Percentiles rank a stretch among this genome's conserved stretches.
phyloP scores from a whole-genome alignment of 2,113 vertebrate species.

The Nyctibius bracteatus region DNA sequence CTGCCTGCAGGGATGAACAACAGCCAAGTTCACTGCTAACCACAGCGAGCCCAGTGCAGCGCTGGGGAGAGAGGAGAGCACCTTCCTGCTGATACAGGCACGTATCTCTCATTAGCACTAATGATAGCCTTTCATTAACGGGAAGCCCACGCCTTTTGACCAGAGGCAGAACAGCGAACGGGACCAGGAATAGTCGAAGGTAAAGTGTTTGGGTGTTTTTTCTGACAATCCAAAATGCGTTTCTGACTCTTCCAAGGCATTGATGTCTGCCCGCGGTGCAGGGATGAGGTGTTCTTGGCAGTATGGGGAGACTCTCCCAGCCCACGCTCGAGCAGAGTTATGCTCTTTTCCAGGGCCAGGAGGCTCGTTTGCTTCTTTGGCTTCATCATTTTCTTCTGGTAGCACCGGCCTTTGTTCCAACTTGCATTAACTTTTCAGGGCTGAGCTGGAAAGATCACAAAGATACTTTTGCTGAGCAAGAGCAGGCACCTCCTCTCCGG shows the following conservation, averaged over 20 bases:
- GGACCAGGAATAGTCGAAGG: neutral
- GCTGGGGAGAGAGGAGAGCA: neutral
- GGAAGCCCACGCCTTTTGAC: neutral
- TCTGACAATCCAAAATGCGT: neutral
- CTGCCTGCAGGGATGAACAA: rapidly evolving
- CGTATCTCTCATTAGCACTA: neutral
- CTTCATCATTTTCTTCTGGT: neutral
- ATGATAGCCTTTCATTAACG: neutral
- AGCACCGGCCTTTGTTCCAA: neutral
- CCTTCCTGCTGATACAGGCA: neutral
- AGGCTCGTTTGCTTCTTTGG: slow-evolving; percentile 18
- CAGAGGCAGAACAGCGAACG: rapidly evolving
- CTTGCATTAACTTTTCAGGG: neutral
- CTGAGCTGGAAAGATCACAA: neutral
- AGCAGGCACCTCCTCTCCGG: neutral
- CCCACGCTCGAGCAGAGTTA: neutral
- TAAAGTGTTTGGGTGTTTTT: neutral
- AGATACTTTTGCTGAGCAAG: neutral
- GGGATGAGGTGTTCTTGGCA: neutral
- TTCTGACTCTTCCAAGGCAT: neutral
- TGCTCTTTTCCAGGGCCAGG: neutral
- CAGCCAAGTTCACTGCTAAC: rapidly evolving
- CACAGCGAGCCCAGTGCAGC: rapidly evolving
- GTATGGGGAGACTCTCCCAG: neutral
- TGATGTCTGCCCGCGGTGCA: neutral